Base-by-base conservation (phyloP, 2,888 invertebrate genomes). In the Polymixis lichenea region DNA sequence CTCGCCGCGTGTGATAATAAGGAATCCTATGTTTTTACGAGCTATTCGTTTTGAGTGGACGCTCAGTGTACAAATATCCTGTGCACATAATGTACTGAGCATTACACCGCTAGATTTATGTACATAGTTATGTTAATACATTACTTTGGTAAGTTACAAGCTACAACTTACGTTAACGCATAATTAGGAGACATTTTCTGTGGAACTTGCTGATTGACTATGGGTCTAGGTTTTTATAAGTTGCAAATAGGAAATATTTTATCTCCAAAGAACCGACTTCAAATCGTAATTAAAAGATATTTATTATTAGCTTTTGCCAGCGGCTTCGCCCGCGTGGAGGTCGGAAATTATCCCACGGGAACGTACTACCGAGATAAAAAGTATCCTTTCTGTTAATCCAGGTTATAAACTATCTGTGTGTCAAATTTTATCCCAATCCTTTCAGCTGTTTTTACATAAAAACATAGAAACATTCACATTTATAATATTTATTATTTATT, bases 31-130 rank as follows among this genome's bases (percentile, higher is more conserved):
- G 72, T 88, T 80, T 78, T 83, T 87, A 77, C 53, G 51, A 71
- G 75, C 65, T 64, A 78, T 82, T 74, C 62, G 64, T 61, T 71
- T 76, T 80, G 77, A 78, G 88, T 80, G 70, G 80, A 74, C 72
- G 64, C 72, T 71, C 75, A 69, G 62, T 87, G 82, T 69, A 77
- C 79, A 79, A 78, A 87, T 75, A 87, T 87, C 87, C 86, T 85
- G 76, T 32, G 51, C 32, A 43, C 66, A 58, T 56, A 61, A 56
- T 78, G n/a, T 84, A 66, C 58, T 32, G 61, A 32, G 15, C 38
- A 70, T 79, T 75, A 83, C 84, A 75, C 61, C 62, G 28, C 46
- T 19, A 71, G 78, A 86, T 80, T 80, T 75, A 80, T 68, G 53
- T 72, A 60, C 62, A 76, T 77, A 82, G n/a, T 61, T 82, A 85